phyloP scores from a whole-genome alignment of 2,888 invertebrate genomes.

The Drosophila picticornis region DNA sequence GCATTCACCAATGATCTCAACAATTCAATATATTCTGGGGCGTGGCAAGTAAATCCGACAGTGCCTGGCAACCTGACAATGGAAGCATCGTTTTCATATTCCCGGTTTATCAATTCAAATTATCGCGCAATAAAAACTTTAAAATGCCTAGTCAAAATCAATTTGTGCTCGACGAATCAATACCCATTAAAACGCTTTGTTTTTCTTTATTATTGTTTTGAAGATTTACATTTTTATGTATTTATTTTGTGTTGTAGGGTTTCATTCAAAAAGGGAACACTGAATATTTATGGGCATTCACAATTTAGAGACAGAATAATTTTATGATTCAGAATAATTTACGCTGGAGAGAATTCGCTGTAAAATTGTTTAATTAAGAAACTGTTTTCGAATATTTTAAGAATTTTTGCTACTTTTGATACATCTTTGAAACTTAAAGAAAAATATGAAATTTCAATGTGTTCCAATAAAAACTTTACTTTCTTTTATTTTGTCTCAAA shows the following conservation, averaged over 20 bases:
- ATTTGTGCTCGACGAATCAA: not conserved
- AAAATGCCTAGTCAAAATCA: not conserved
- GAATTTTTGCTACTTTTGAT: not conserved
- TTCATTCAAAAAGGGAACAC: not conserved
- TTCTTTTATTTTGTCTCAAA: not conserved
- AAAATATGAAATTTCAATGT: not conserved
- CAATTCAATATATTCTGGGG: constrained; percentile 26
- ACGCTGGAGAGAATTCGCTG: not conserved
- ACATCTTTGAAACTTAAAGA: not conserved
- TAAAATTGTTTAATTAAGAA: not conserved
- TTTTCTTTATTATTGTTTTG: not conserved
- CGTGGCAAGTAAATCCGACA: constrained; percentile 8
- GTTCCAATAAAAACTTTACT: not conserved
- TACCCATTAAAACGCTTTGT: constrained; percentile 4
- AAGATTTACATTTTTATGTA: not conserved
- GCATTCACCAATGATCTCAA: constrained; percentile 50
- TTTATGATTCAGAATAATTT: too few species aligned
- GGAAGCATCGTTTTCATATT: not conserved
- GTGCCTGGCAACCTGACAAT: constrained; percentile 15
- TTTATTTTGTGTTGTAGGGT: not conserved
- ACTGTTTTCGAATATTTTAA: not conserved
- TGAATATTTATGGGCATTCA: not conserved
- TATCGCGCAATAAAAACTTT: constrained; percentile 37
- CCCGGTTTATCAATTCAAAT: constrained; percentile 26
- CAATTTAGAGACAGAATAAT: too few species aligned